Evolutionary conservation across 2,113 vertebrate genomes (phyloP), one percentile per base, ranked within the genome.

Genomic region (Condylura cristata): DNA sequence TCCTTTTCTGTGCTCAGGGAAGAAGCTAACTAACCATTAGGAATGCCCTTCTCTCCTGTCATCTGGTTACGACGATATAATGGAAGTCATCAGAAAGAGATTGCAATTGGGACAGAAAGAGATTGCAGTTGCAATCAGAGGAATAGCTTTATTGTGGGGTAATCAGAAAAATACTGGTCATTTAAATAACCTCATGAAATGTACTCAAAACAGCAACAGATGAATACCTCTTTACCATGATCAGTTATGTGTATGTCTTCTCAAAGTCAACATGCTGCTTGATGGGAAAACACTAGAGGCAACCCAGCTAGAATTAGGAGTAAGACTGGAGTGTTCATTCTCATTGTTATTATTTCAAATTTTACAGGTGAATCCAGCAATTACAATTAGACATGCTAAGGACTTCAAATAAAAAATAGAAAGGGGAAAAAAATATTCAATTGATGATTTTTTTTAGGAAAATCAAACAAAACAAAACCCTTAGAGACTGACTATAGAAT

Each of bases 131-230:
- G n/a, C n/a, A n/a, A 24, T 71, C 44, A 84, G 72, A 87, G 82
- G 68, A 79, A 51, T 28, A 66, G 32, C 34, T 84, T 65, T 56
- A 41, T 8, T n/a, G 16, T 74, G 30, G 26, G 22, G 44, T 5
- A 0, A 58, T 68, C 66, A 72, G 58, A 87, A 60, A 96, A 84
- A 89, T 72, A 30, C 8, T 82, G n/a, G 56, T 48, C 1, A 22
- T 74, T 71, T 94, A 51, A 87, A 84, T 20, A 81, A 53, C 66
- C 39, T 74, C 30, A 80, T 70, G 51, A 87, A 80, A 87, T 76
- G 26, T 51, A 66, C 37, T 83, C 68, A 72, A 91, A 75, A 85
- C 16, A 71, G 34, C 7, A 95, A 85, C 20, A 84, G 78, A 72
- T 68, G 48, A 88, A 32, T 75, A 63, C 53, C 74, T 93, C 78